Percentiles rank a stretch among this genome's conserved stretches.
Evolutionary conservation across 2,797 vertebrate species (phyloP).

Genomic region (Lithobates sylvaticus): DNA sequence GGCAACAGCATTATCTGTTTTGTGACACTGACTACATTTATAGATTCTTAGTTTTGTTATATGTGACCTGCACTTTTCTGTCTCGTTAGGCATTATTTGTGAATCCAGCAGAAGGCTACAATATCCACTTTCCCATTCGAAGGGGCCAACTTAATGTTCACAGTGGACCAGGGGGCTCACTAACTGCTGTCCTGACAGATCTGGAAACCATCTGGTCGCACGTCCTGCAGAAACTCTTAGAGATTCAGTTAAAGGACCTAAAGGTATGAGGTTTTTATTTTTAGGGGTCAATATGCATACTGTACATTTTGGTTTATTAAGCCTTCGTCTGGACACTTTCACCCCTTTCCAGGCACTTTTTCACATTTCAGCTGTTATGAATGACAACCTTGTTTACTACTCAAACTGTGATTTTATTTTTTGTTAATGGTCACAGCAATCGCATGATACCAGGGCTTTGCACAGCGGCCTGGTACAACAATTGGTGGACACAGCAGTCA

Average conservation of each 20-base stretch:
- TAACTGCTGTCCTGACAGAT: slow-evolving; percentile 88
- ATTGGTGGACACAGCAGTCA: too few species aligned
- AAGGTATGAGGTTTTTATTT: slow-evolving; percentile 81
- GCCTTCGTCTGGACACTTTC: too few species aligned
- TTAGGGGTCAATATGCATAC: too few species aligned
- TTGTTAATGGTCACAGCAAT: too few species aligned
- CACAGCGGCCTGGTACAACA: too few species aligned
- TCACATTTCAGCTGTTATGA: too few species aligned
- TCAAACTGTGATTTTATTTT: too few species aligned
- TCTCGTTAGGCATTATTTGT: slow-evolving; percentile 89
- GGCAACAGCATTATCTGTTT: not conserved
- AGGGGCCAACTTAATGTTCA: slow-evolving; percentile 92
- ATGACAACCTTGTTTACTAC: too few species aligned
- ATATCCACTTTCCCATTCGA: slow-evolving; percentile 91
- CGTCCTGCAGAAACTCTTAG: slow-evolving; percentile 91
- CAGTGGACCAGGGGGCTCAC: slow-evolving; percentile 86
- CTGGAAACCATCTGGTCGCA: slow-evolving; percentile 95
- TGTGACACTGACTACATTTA: not conserved
- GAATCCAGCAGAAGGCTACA: slow-evolving; percentile 91
- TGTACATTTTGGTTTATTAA: too few species aligned
- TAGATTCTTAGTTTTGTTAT: not conserved
- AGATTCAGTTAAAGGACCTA: slow-evolving; percentile 94
- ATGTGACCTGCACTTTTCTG: slow-evolving; percentile 1
- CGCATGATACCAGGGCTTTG: too few species aligned
- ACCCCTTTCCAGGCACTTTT: too few species aligned